These are phyloP conservation scores for Tinea trinotella DNA, from an alignment of 2,888 invertebrate species.

Conservation along the genomic window DNA sequence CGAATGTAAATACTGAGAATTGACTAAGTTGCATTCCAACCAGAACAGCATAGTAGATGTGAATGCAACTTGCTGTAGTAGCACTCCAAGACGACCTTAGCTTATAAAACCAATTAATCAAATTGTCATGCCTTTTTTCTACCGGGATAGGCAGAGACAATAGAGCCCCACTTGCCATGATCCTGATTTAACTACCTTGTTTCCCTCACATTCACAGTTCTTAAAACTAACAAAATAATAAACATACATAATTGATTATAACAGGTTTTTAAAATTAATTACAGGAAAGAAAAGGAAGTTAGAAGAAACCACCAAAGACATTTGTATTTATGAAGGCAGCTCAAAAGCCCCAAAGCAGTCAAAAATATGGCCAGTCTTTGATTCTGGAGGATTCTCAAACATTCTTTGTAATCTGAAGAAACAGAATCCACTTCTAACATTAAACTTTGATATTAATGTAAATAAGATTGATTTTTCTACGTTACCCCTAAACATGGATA, in stretches of 20 bases:
- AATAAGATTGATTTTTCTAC: slow-evolving; percentile 21
- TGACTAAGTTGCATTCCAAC: no score
- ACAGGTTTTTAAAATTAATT: slow-evolving; percentile 23
- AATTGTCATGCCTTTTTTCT: no score
- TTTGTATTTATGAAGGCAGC: slow-evolving; percentile 46
- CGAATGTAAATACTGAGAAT: no score
- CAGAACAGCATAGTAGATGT: no score
- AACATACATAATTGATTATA: not conserved
- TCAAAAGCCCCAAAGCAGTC: slow-evolving; percentile 48
- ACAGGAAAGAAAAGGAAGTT: slow-evolving; percentile 59
- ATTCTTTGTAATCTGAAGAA: slow-evolving; percentile 33
- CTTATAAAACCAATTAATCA: no score
- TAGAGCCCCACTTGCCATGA: no score
- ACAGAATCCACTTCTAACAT: slow-evolving; percentile 44
- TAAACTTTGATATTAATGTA: slow-evolving; percentile 20
- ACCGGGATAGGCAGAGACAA: no score
- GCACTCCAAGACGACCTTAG: no score
- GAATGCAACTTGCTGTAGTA: no score
- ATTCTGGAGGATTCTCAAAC: slow-evolving; percentile 59
- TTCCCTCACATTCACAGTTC: no score
- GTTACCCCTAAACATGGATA: slow-evolving; percentile 35
- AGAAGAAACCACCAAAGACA: slow-evolving; percentile 39
- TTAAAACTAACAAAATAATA: no score
- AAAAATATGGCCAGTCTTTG: slow-evolving; percentile 67
- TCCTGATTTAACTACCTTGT: no score